A percentile compares a stretch with the other conserved stretches of the same genome.
These are phyloP conservation scores for Anthopleura sola DNA, from an alignment of 64 coral and sea anemone genomes.

Conservation along the genomic window DNA sequence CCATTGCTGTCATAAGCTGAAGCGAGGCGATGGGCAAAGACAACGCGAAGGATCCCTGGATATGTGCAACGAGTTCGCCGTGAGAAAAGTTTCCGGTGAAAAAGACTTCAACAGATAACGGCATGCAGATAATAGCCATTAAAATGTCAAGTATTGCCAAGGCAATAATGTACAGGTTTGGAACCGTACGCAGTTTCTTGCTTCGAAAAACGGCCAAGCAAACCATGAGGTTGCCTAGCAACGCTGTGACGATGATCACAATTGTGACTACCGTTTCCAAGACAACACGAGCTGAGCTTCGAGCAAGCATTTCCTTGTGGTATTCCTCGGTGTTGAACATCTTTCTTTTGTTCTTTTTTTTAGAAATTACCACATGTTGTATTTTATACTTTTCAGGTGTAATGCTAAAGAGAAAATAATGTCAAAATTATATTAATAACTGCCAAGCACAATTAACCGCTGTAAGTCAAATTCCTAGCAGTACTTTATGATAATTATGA, in stretches of 20 bases:
- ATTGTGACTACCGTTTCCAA: slow-evolving; percentile 54
- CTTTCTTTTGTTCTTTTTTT: not conserved
- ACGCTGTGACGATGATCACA: slow-evolving; percentile 35
- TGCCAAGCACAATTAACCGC: too few species aligned
- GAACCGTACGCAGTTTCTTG: slow-evolving; percentile 45
- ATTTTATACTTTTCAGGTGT: too few species aligned
- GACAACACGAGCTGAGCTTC: slow-evolving; percentile 34
- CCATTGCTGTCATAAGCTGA: slow-evolving; percentile 69
- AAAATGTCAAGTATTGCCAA: slow-evolving; percentile 62
- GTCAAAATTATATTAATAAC: too few species aligned
- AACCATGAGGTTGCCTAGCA: slow-evolving; percentile 69
- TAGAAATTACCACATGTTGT: not conserved
- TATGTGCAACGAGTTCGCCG: slow-evolving; percentile 40
- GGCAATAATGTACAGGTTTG: slow-evolving; percentile 69
- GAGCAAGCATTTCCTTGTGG: not conserved
- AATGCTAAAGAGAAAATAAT: too few species aligned
- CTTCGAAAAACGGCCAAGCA: slow-evolving; percentile 69
- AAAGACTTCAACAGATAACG: slow-evolving; percentile 46
- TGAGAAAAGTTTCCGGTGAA: slow-evolving; percentile 44
- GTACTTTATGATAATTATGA: too few species aligned
- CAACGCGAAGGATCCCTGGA: slow-evolving; percentile 65
- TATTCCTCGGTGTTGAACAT: not conserved
- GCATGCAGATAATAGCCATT: slow-evolving; percentile 59
- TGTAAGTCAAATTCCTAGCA: too few species aligned
- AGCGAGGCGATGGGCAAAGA: slow-evolving; percentile 36